phyloP scores from a whole-genome alignment of 2,888 invertebrate genomes.

The Napeogenes inachia region DNA sequence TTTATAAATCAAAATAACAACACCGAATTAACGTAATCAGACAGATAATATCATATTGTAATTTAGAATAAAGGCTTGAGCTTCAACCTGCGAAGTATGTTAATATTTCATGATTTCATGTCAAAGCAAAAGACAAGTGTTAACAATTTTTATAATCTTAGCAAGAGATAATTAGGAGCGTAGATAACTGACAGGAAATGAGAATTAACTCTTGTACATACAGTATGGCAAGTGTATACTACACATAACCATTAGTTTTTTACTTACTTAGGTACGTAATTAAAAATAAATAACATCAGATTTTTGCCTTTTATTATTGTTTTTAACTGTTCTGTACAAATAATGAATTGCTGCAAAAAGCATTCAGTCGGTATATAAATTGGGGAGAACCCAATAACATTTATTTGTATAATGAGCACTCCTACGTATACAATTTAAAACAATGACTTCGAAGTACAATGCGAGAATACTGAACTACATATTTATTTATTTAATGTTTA shows the following conservation, averaged over 20 bases:
- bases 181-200: slow-evolving; percentile 21
- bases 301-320: neutral
- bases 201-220: slow-evolving; percentile 10
- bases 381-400: slow-evolving; percentile 10
- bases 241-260: too few relatives aligned
- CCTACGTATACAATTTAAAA: slow-evolving; percentile 14
- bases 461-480: neutral
- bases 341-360: slow-evolving; percentile 10
- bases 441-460: slow-evolving; percentile 7
- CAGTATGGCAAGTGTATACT: neutral
- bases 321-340: slow-evolving; percentile 1
- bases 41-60: too few relatives aligned
- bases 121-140: slow-evolving; percentile 11
- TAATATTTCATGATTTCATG: slow-evolving; percentile 17
- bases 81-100: slow-evolving; percentile 9
- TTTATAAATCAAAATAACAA: too few relatives aligned
- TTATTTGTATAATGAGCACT: slow-evolving; percentile 16
- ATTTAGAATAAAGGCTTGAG: too few relatives aligned
- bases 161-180: slow-evolving; percentile 17
- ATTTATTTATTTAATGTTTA: neutral
- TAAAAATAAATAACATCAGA: too few relatives aligned
- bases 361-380: neutral
- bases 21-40: too few relatives aligned
- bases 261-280: too few relatives aligned
- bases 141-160: slow-evolving; percentile 21